Conservation (phyloP, 2,797 vertebrate genomes). For the Tenualosa ilisha region DNA sequence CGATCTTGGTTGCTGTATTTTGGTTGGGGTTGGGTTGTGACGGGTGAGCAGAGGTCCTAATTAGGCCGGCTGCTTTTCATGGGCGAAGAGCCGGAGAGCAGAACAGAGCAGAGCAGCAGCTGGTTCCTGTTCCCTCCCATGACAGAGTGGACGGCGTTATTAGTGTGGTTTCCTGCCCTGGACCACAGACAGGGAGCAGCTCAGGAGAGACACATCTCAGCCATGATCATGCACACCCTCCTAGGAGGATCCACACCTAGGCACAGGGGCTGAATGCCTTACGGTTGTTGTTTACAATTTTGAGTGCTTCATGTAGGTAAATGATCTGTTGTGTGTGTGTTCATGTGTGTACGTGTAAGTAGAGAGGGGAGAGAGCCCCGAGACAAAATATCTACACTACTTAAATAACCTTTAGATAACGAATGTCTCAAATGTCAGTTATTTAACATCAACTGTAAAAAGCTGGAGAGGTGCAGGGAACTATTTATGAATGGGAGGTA, state of each 20-base stretch:
- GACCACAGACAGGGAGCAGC: conserved; percentile 2
- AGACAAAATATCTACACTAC: neutral
- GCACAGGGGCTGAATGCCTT: neutral
- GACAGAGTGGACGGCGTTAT: conserved; percentile 33
- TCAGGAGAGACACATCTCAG: neutral
- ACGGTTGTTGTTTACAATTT: neutral
- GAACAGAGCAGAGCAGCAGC: neutral
- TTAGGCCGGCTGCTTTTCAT: conserved; percentile 13
- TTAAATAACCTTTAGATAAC: neutral
- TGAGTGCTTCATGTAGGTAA: neutral
- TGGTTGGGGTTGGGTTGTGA: conserved; percentile 10
- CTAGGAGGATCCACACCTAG: neutral
- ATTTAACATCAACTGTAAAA: neutral
- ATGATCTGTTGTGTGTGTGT: neutral
- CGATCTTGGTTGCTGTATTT: neutral
- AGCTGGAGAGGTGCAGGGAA: neutral
- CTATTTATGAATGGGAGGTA: conserved; percentile 9
- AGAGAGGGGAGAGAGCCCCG: neutral
- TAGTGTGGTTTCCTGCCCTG: conserved; percentile 27
- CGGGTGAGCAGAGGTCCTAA: conserved; percentile 21
- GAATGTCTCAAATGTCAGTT: neutral
- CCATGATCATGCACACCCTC: neutral
- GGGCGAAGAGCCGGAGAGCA: neutral
- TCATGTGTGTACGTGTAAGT: conserved; percentile 44
- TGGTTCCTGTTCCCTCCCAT: neutral